phyloP scores from a whole-genome alignment of 2,888 invertebrate species.

The Diloba caeruleocephala region DNA sequence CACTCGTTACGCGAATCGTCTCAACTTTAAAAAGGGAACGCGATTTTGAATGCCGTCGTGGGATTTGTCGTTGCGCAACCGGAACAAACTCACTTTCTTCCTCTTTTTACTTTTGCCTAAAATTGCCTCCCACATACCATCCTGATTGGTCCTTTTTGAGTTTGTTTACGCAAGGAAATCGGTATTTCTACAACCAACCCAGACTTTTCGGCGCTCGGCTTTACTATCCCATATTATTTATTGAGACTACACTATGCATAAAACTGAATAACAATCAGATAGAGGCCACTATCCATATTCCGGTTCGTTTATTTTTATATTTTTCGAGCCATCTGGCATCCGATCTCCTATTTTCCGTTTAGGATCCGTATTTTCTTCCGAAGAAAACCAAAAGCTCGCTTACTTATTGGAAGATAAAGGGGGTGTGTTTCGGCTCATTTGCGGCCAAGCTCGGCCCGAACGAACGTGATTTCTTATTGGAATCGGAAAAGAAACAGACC shows the following conservation, averaged over 20 bases:
- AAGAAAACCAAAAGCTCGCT: constrained; percentile 77
- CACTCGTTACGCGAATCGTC: constrained; percentile 88
- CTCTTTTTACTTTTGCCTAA: constrained; percentile 67
- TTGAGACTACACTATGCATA: constrained; percentile 72
- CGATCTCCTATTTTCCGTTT: constrained; percentile 70
- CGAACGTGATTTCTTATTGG: constrained; percentile 85
- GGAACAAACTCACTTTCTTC: constrained; percentile 73
- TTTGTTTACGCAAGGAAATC: constrained; percentile 65
- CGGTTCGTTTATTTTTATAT: constrained; percentile 83
- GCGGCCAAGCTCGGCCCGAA: constrained; percentile 77
- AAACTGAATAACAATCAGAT: constrained; percentile 78
- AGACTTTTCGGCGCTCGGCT: constrained; percentile 64
- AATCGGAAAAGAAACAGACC: constrained; percentile 71
- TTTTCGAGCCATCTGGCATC: constrained; percentile 82
- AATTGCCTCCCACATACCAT: constrained; percentile 62
- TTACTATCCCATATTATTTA: constrained; percentile 73
- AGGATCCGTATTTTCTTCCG: constrained; percentile 68
- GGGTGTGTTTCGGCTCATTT: constrained; percentile 86
- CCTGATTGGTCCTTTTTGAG: constrained; percentile 53
- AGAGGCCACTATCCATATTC: constrained; percentile 75
- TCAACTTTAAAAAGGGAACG: constrained; percentile 87
- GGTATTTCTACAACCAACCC: constrained; percentile 61
- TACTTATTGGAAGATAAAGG: constrained; percentile 86
- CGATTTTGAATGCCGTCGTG: constrained; percentile 83
- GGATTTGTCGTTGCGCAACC: constrained; percentile 76